These are phyloP conservation scores for Rhabdornis inornatus DNA, from an alignment of 2,113 vertebrate species.

Conservation along the genomic window DNA sequence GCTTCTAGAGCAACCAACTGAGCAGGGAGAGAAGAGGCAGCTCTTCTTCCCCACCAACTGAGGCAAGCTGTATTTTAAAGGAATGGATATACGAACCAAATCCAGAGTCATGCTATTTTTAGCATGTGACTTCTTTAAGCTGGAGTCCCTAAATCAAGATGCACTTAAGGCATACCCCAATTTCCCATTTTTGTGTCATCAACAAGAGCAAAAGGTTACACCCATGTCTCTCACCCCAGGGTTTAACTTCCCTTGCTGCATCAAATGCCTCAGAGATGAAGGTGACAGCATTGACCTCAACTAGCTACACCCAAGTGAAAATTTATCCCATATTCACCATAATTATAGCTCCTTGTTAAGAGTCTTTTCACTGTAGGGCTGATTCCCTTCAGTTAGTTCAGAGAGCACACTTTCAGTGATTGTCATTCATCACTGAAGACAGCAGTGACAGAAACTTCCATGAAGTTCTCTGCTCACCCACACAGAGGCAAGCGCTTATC, in stretches of 20 bases:
- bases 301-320: neutral
- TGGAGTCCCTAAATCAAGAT: neutral
- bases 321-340: neutral
- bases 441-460: neutral
- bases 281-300: neutral
- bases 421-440: neutral
- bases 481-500: neutral
- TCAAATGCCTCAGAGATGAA: neutral
- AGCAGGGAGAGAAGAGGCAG: neutral
- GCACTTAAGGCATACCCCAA: neutral
- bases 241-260: neutral
- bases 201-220: fast-evolving
- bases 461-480: neutral
- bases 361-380: neutral
- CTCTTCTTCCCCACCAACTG: neutral
- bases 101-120: neutral
- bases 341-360: neutral
- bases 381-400: neutral
- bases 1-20: conserved; percentile 10
- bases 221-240: neutral
- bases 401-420: neutral
- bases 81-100: neutral
- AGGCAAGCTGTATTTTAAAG: neutral
- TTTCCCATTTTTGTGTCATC: neutral
- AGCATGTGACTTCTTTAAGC: neutral